A percentile compares a stretch with the other conserved stretches of the same genome.
phyloP scores from a whole-genome alignment of 1,140 invertebrate species.

The Orchesella cincta region DNA sequence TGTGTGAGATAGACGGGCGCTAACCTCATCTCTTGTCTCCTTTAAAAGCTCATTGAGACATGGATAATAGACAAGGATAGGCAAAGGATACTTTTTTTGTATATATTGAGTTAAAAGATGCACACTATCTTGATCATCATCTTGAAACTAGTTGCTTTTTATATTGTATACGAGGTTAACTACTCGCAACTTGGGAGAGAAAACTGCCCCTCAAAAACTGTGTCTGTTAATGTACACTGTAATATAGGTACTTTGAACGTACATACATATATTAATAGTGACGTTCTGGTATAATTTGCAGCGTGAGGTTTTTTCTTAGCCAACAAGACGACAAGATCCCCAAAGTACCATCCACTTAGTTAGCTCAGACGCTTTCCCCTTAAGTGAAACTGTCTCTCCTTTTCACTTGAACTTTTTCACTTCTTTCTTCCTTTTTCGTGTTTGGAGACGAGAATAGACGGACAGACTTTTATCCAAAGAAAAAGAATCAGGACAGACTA shows the following conservation, averaged over 20 bases:
- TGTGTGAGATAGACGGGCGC: no score
- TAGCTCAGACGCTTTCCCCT: conserved; percentile 10
- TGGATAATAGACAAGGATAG: background rate
- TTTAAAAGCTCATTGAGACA: background rate
- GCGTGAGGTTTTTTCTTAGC: background rate
- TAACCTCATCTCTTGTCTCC: no score
- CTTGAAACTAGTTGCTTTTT: background rate
- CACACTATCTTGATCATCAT: background rate
- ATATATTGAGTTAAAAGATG: background rate
- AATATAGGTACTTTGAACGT: background rate
- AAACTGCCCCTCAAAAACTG: no score
- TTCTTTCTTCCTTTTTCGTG: background rate
- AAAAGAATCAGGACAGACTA: no score
- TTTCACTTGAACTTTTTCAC: conserved; percentile 1
- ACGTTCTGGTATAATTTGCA: conserved; percentile 16
- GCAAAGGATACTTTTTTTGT: background rate
- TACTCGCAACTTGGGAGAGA: no score
- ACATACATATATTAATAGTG: background rate
- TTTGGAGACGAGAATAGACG: no score
- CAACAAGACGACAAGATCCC: background rate
- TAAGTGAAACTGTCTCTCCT: conserved; percentile 23
- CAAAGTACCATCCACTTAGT: conserved; percentile 23
- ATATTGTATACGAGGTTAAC: no score
- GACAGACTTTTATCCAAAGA: no score
- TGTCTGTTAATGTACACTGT: no score